Evolutionary conservation across 2,797 vertebrate species (phyloP), one percentile per base, ranked within the genome.

Genomic region (Geotrypetes seraphini): DNA sequence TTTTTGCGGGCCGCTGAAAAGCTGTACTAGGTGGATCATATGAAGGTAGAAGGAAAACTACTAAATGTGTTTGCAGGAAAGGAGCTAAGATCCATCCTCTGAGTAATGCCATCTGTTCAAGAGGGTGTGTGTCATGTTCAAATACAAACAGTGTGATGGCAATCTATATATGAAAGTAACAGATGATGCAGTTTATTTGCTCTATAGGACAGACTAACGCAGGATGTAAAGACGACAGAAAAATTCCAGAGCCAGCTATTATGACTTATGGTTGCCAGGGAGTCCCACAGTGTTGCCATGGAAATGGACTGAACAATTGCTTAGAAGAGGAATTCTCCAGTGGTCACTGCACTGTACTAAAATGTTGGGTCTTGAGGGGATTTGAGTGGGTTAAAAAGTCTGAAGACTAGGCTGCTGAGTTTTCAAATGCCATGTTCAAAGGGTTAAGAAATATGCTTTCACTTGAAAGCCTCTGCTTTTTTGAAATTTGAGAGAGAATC

Each of bases 171-270:
- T 98, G 46, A 97, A 97, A 85, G 90, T 98, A 25, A 98, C 95
- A 6, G 92, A 98, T 46, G 88, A 98, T 8, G 66, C 87, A 28
- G 87, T 90, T 84, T 98, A 94, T 83, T 71, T 98, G 66, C 86
- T 96, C 63, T 98, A 96, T 50, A 92, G 90, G 76, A 96, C 94
- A 7, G 95, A 98, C 68, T 93, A 96, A 93, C 93, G 5, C 93
- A 98, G 60, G 95, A 99, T 1, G 93, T 99, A 28, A 99, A 97
- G 86, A 97, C 94, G 85, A 91, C 97, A 0, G 94, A 99, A 75
- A 99, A 99, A 72, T 89, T 99, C 57, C 93, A 97, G 24, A 93
- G 93, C 47, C 96, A 99, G 55, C 75, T 98, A 51, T 99, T 98
- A 95, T 83, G 94, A 45, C 85, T 97, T 36, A 97, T 97, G 93